Base-by-base conservation (phyloP, 2,888 invertebrate genomes). In the Ectropis crepuscularia region DNA sequence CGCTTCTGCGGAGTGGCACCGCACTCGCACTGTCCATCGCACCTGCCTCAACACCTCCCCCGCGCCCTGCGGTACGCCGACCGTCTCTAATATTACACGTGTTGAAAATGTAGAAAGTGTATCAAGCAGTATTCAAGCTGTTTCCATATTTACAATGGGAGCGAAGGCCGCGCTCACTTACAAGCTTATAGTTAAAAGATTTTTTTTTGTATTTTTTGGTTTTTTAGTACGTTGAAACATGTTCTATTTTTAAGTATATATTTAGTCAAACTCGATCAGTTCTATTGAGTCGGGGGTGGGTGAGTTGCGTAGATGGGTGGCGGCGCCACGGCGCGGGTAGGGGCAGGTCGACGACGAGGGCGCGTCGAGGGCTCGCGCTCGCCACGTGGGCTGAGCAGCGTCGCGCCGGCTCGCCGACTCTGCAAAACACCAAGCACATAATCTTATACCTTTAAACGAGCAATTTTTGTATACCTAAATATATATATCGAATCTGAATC, bases 41-140 rank as follows among this genome's bases (percentile, higher is more conserved):
- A 38, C 36, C 45, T 28, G 11, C 36, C 9, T 11, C 12, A 28
- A 28, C 16, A 28, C 16, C 16, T 28, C n/a, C 37, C 41, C 51
- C 47, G 41, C 53, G 50, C 53, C 67, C 64, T 69, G 73, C 71
- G 72, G 70, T 61, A 74, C 74, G 70, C 75, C 74, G 71, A 68
- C 75, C 76, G 77, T 80, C 79, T 81, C 80, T 78, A 78, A 82
- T 78, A 81, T 82, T 85, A 86, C 77, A 83, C 80, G 87, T 87
- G 83, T 86, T 79, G 78, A 85, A 76, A 88, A 85, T 85, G 85
- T 86, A 82, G 81, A 87, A 88, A 85, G 89, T 90, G 88, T 88
- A 75, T 75, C 76, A 88, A 89, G 90, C 89, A 79, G 83, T 82
- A 80, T 75, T 74, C 71, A 87, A 90, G 89, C 89, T 78, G 80